phyloP scores from a whole-genome alignment of 2,113 vertebrate species.

The Mola mola region DNA sequence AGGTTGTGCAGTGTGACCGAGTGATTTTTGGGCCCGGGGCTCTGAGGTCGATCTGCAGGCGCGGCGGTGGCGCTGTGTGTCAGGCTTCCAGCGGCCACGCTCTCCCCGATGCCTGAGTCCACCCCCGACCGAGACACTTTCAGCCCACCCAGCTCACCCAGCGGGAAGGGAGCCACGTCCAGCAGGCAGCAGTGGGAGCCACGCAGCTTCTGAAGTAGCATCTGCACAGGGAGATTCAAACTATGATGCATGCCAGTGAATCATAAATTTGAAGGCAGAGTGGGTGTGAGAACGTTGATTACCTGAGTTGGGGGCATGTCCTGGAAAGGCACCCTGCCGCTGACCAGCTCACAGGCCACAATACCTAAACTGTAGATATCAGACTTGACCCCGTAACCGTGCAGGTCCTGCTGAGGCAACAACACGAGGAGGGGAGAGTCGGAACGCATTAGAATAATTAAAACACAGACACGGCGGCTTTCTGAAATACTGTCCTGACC shows the following conservation, averaged over 20 bases:
- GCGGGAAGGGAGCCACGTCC: conserved; percentile 84
- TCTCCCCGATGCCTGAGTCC: conserved; percentile 95
- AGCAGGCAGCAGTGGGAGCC: conserved; percentile 89
- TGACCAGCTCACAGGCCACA: conserved; percentile 95
- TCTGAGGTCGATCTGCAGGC: conserved; percentile 86
- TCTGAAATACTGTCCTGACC: conserved; percentile 77
- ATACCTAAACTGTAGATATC: conserved; percentile 99
- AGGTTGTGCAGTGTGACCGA: conserved; percentile 92
- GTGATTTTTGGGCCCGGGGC: conserved; percentile 90
- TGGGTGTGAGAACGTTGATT: conserved; percentile 6
- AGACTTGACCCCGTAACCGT: conserved; percentile 95
- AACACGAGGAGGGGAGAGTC: conserved; percentile 1
- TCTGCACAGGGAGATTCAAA: conserved; percentile 75
- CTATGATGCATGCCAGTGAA: no score
- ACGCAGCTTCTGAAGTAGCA: conserved; percentile 96
- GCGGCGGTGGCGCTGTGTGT: conserved; percentile 86
- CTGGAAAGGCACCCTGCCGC: conserved; percentile 93
- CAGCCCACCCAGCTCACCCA: conserved; percentile 87
- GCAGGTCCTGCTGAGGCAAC: conserved; percentile 87
- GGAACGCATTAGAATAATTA: background rate
- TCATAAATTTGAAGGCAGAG: no score
- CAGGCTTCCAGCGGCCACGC: conserved; percentile 87
- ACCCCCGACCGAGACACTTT: conserved; percentile 92
- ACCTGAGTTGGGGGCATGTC: conserved; percentile 96
- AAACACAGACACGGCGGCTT: background rate